Percentiles rank a stretch among this genome's conserved stretches.
These are phyloP conservation scores for Erpobdella octoculata DNA, from an alignment of 2,888 invertebrate genomes.

Conservation along the genomic window DNA sequence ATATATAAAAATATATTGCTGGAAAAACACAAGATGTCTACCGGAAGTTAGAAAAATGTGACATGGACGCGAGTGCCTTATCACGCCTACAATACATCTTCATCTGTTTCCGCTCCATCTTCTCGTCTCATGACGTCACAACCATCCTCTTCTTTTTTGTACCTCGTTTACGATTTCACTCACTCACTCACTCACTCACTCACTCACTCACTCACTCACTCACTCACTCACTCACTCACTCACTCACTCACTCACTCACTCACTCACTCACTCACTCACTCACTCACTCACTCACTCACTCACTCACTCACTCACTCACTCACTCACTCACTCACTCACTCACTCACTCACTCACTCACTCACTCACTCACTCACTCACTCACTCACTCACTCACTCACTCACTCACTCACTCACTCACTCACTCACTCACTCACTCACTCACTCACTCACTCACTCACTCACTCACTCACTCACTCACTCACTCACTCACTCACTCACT, in stretches of 20 bases:
- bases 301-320: neutral
- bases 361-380: neutral
- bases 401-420: neutral
- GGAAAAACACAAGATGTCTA: constrained; percentile 5
- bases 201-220: neutral
- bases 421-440: neutral
- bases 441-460: neutral
- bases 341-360: neutral
- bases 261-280: neutral
- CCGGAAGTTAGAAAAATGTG: constrained; percentile 1
- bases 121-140: constrained; percentile 7
- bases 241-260: neutral
- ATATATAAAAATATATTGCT: too few relatives aligned
- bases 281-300: too few relatives aligned
- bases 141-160: too few relatives aligned
- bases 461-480: neutral
- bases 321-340: neutral
- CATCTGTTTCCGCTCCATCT: constrained; percentile 17
- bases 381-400: neutral
- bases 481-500: neutral
- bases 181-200: neutral
- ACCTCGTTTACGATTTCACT: neutral
- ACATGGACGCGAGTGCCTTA: constrained; percentile 17
- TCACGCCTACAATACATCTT: constrained; percentile 10
- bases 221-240: neutral